Evolutionary conservation across 2,888 invertebrate genomes (phyloP).

Genomic region (Zeuzera pyrina): DNA sequence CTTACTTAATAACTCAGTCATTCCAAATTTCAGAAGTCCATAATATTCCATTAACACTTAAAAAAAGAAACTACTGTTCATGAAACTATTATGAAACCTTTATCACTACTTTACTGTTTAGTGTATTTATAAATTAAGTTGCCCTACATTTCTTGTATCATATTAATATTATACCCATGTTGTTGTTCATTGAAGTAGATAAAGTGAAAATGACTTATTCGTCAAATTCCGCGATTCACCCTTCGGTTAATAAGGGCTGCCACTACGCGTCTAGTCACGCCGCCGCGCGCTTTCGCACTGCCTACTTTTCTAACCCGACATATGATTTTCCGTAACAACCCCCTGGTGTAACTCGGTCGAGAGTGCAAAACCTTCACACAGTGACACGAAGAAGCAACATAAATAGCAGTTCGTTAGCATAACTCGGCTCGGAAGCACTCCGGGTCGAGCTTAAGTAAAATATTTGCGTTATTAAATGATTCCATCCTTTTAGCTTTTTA

Average conservation of each 20-base stretch:
- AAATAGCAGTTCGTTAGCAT: conserved; percentile 68
- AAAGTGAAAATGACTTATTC: conserved; percentile 12
- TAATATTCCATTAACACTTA: conserved; percentile 41
- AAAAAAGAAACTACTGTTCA: no score
- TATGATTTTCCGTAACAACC: conserved; percentile 63
- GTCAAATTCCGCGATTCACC: no score
- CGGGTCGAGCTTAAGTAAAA: conserved; percentile 46
- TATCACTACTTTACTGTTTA: no score
- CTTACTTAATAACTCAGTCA: conserved; percentile 60
- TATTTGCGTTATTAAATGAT: conserved; percentile 57
- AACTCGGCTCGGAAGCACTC: conserved; percentile 38
- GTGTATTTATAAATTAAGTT: conserved; percentile 16
- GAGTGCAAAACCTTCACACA: conserved; percentile 70
- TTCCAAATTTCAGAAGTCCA: conserved; percentile 53
- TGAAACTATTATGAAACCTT: no score
- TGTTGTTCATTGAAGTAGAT: conserved; percentile 29
- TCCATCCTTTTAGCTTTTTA: conserved; percentile 27
- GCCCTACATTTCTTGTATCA: conserved; percentile 25
- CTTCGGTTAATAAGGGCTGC: background rate
- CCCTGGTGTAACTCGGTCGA: conserved; percentile 60
- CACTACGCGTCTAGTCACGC: conserved; percentile 30
- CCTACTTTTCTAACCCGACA: conserved; percentile 54
- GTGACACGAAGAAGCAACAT: conserved; percentile 63
- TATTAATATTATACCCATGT: conserved; percentile 26
- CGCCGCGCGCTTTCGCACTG: conserved; percentile 21